Evolutionary conservation across 2,797 vertebrate genomes (phyloP), one percentile per base, ranked within the genome.

Genomic region (Hyperoplus lanceolatus): DNA sequence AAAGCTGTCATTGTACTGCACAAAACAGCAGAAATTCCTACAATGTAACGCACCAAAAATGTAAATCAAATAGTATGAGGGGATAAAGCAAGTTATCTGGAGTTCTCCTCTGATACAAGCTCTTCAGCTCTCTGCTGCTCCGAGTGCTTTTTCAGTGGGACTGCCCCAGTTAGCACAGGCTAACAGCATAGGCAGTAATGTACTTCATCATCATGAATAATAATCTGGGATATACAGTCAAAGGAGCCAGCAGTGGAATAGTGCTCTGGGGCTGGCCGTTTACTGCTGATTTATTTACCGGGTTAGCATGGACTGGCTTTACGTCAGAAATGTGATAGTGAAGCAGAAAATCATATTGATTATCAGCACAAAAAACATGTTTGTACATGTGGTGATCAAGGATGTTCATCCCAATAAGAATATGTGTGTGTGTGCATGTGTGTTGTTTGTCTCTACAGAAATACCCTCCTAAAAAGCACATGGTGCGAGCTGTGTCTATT

Each of bases 401-500:
- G 59, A 21, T 46, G 43, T 14, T 38, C 16, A 53, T 57, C 5
- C 51, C 53, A 9, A 36, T 38, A 36, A 42, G 11, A 55, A 15
- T 61, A 13, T 46, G 5, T 39, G 29, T 42, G 36, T 39, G 18
- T 64, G 46, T 41, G 10, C 46, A 14, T 68, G 46, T 60, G 48
- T 67, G 15, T 48, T 21, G 10, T 0, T 76, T 83, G 11, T 70
- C 79, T 68, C 46, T 73, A 69, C 90, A 99, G 97, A 99, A 98
- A 95, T 97, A 97, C 69, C 98, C 98, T 0, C 97, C 97, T 3
- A 96, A 96, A 92, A 99, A 98, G 93, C 97, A 97, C 85, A 89
- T 97, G 94, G 97, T 99, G 67, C 90, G 98, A 53, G 98, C 98
- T 0, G 97, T 99, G 71, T 99, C 98, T 89, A 95, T 98, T 87